Evolutionary conservation across 2,113 vertebrate species (phyloP).

Genomic region (Zapornia atra): DNA sequence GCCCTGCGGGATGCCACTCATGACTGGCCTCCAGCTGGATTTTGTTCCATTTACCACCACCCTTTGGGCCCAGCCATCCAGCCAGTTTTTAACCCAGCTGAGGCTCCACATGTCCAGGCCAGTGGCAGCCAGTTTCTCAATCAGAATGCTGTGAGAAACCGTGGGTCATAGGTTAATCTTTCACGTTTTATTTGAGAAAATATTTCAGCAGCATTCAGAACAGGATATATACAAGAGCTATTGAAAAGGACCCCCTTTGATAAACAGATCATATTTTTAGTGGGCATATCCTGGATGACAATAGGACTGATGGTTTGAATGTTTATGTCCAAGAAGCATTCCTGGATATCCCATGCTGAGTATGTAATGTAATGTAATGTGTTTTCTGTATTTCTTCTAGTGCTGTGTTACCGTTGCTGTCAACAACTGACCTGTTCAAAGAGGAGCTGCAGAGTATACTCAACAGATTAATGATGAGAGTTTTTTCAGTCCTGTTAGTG

Average conservation of each 20-base stretch:
- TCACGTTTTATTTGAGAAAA: background rate
- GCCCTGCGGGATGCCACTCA: too few species aligned
- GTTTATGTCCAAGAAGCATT: background rate
- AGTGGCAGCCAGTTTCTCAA: too few species aligned
- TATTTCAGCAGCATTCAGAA: background rate
- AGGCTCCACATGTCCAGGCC: too few species aligned
- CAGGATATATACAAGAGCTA: background rate
- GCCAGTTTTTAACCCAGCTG: too few species aligned
- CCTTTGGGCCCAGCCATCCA: too few species aligned
- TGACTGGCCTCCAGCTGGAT: too few species aligned
- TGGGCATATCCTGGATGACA: background rate
- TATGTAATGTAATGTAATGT: background rate
- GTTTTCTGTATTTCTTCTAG: background rate
- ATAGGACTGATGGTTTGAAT: accelerated
- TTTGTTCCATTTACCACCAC: too few species aligned
- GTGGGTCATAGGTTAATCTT: background rate
- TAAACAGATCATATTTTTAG: background rate
- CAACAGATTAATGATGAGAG: background rate
- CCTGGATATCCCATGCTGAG: background rate
- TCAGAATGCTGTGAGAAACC: too few species aligned
- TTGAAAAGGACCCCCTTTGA: background rate
- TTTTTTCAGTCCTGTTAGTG: background rate
- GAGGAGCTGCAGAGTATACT: background rate
- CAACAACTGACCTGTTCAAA: background rate
- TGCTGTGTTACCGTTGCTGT: background rate